Evolutionary conservation across 2,113 vertebrate genomes (phyloP), one percentile per base, ranked within the genome.

Genomic region (Garra rufa): DNA sequence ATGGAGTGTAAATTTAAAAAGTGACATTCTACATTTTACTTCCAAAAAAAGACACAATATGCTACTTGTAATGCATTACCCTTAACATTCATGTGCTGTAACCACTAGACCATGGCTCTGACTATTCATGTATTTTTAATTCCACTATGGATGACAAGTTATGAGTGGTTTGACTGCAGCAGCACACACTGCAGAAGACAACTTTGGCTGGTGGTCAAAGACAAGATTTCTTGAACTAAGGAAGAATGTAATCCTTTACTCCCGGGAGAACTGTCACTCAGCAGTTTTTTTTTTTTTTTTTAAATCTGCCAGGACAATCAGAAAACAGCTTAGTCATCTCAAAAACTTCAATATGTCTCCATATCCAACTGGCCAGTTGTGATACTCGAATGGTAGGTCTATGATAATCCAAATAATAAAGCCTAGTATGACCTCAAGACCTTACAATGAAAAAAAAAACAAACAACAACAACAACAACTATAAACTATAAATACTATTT

Each of bases 241-340:
- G 75, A 82, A 84, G 21, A 24, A 80, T 87, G 57, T 86, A 82
- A 91, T 84, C 85, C 86, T 84, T 77, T 85, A 73, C 87, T 89
- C 46, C 76, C 88, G 88, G 82, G 65, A 83, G 74, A 83, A 73
- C 26, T 81, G 82, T 80, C 44, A 48, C 14, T 30, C 26, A 38
- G 26, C 30, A 48, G 61, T 83, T 73, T 2, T 34, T 34, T 34
- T 34, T 34, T 34, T 34, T 34, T 34, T 34, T 83, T 46, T 76
- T 81, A 86, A 82, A 90, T 79, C 73, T 86, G 55, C 57, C 77
- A 69, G 48, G 76, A 76, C 52, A 44, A 38, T 88, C 89, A 91
- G 88, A 91, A 90, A 89, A 92, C 89, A 90, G 78, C 85, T 92
- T 90, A 90, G 93, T 85, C 86, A 76, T 76, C 75, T 57, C 28